phyloP scores from a whole-genome alignment of 2,113 vertebrate genomes.

The Taurulus bubalis region DNA sequence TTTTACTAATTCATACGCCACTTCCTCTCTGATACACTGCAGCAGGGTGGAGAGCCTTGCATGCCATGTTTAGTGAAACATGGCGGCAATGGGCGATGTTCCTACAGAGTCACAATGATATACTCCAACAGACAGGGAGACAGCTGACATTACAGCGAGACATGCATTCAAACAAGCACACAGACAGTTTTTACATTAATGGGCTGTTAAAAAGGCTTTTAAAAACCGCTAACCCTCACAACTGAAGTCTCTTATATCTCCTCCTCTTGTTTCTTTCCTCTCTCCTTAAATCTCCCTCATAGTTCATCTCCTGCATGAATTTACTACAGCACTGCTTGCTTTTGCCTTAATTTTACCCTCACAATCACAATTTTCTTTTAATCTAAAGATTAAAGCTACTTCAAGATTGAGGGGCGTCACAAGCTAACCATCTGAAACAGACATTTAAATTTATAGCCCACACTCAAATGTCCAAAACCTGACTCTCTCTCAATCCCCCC shows the following conservation, averaged over 20 bases:
- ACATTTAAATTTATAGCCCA: conserved; percentile 46
- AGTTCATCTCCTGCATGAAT: conserved; percentile 16
- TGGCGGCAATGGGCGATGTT: conserved; percentile 29
- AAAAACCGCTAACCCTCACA: conserved; percentile 12
- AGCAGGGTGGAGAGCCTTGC: conserved; percentile 20
- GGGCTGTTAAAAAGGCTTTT: conserved; percentile 46
- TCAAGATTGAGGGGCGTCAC: conserved; percentile 46
- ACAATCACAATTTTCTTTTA: conserved; percentile 19
- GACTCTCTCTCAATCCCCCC: no score
- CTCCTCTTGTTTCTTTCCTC: not conserved
- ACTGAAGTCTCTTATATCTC: not conserved
- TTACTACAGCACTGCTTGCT: conserved; percentile 11
- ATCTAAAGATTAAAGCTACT: conserved; percentile 46
- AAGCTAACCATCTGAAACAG: conserved; percentile 31
- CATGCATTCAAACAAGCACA: conserved; percentile 31
- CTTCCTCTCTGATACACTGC: conserved; percentile 34
- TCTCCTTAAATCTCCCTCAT: conserved; percentile 7
- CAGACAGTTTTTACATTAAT: conserved; percentile 15
- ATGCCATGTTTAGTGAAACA: conserved; percentile 45
- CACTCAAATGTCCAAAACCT: conserved; percentile 29
- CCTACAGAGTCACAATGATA: conserved; percentile 10
- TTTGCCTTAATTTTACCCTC: conserved; percentile 20
- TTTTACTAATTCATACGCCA: conserved; percentile 68
- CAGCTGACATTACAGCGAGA: conserved; percentile 19
- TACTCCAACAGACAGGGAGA: conserved; percentile 24